These are phyloP conservation scores for Cherax destructor DNA, from an alignment of 1,140 invertebrate genomes.

Conservation along the genomic window DNA sequence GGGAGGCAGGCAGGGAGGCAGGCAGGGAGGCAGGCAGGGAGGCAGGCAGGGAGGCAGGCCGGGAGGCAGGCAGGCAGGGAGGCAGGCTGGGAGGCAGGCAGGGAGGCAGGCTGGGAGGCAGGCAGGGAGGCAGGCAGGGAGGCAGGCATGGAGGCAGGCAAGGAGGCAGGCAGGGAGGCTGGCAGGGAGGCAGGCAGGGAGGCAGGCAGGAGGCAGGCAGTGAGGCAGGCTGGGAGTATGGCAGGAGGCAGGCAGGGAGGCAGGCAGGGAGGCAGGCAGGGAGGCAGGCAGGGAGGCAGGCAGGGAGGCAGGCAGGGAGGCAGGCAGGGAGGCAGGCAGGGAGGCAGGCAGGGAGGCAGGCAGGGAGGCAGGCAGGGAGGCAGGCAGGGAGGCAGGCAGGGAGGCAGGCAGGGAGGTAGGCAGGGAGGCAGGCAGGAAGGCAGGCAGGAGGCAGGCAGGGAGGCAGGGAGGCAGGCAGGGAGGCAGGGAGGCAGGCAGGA, in stretches of 20 bases:
- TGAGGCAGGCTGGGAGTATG: not conserved
- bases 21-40: not conserved
- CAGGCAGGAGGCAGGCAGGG: too few relatives aligned
- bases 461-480: too few relatives aligned
- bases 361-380: not conserved
- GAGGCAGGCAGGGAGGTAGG: not conserved
- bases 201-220: too few relatives aligned
- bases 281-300: not conserved
- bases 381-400: not conserved
- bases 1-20: not conserved
- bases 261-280: not conserved
- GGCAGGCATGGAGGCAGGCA: too few relatives aligned
- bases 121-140: too few relatives aligned
- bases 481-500: too few relatives aligned
- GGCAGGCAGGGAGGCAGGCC: not conserved
- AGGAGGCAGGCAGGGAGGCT: too few relatives aligned
- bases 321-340: not conserved
- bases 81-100: too few relatives aligned
- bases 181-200: too few relatives aligned
- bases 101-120: too few relatives aligned
- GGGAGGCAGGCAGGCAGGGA: not conserved
- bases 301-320: not conserved
- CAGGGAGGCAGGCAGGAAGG: not conserved
- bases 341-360: not conserved
- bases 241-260: not conserved